A percentile compares a stretch with the other conserved stretches of the same genome.
Conservation (phyloP, 2,888 invertebrate species). For the Chrysotoxum bicinctum region DNA sequence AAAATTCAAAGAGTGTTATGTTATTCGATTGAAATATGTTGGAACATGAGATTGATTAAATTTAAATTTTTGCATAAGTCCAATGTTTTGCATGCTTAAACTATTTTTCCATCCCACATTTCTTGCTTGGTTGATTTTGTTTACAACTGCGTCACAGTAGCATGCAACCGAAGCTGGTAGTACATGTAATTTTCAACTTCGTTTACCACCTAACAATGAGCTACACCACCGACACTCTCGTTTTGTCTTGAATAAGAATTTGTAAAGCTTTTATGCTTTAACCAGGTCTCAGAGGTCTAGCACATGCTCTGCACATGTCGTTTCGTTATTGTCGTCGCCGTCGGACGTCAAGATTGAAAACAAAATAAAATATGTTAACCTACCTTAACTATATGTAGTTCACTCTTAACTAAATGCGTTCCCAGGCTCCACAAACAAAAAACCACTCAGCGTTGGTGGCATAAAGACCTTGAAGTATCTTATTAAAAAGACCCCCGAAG, state of each 20-base stretch:
- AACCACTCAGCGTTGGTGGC: conserved; percentile 62
- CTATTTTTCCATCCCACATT: conserved; percentile 7
- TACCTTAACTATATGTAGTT: conserved; percentile 3
- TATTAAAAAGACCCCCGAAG: conserved; percentile 63
- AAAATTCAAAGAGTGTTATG: background rate
- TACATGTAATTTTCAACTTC: conserved; percentile 21
- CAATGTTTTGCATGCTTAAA: background rate
- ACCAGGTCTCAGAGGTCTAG: background rate
- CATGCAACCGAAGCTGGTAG: conserved; percentile 21
- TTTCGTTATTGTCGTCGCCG: conserved; percentile 23
- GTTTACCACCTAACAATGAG: conserved; percentile 58
- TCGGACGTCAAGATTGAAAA: conserved; percentile 28
- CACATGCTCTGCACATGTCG: conserved; percentile 55
- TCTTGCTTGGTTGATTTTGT: conserved; percentile 5
- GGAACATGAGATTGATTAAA: background rate
- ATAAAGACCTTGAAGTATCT: conserved; percentile 69
- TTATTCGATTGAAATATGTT: background rate
- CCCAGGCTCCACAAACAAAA: background rate
- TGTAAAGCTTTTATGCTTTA: conserved; percentile 10
- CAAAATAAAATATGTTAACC: conserved; percentile 28
- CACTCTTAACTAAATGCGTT: conserved; percentile 8
- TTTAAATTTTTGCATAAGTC: background rate
- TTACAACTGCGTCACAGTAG: conserved; percentile 24
- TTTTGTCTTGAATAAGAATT: conserved; percentile 42
- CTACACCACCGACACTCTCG: conserved; percentile 34